Evolutionary conservation across 2,888 invertebrate species (phyloP), one percentile per base, ranked within the genome.

Genomic region (Mythimna loreyi): DNA sequence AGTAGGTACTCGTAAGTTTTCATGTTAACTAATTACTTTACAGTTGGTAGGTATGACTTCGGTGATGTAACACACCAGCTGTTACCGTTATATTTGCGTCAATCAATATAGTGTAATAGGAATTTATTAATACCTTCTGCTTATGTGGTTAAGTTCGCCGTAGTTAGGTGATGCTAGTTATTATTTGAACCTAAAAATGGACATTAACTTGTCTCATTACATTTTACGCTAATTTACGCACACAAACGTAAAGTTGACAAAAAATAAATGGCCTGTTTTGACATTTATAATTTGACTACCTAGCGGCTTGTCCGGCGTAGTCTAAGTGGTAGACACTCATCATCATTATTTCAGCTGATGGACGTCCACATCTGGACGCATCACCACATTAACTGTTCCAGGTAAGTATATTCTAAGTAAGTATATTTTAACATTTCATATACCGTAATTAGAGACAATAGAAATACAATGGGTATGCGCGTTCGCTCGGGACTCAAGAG

Each of bases 61-160:
- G 6, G 5, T 72, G 56, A 78, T 43, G 36, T 58, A 50, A 47
- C 45, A 16, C 23, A 13, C 4, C 25, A 40, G 40, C 53, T 62
- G 58, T 56, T 21, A 40, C 19, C 58, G 55, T 63, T 62, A 63
- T 60, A 52, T 47, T 67, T 74, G 59, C 80, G 75, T 67, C 75
- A 79, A 40, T 45, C 33, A 53, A 50, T 45, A 59, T 79, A 13
- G 50, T 58, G 0, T 61, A 40, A 11, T 33, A 58, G 3, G 2
- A 28, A 9, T 40, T 40, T 40, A 58, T 75, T 21, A 64, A 19
- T 25, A 59, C 30, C n/a, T n/a, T n/a, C n/a, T n/a, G n/a, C n/a
- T n/a, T 23, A 16, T 60, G 28, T n/a, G 45, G 28, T 52, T 52
- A 2, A 25, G 13, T 55, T 43, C 25, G 19, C 13, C 2, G 13